phyloP scores from a whole-genome alignment of 1,140 invertebrate genomes.

The Drosophila punjabiensis region DNA sequence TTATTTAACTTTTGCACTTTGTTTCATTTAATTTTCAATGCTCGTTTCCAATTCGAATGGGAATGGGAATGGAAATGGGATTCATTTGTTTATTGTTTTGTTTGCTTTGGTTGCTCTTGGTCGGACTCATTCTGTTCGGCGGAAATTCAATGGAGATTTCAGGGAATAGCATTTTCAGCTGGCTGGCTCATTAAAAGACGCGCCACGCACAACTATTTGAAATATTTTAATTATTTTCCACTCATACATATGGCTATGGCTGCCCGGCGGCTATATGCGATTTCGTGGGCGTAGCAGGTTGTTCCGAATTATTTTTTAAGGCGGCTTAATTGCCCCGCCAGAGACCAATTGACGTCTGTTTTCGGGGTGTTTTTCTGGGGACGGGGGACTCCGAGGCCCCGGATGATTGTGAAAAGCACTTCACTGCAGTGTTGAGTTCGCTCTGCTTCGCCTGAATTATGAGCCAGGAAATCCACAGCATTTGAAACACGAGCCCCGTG shows the following conservation, averaged over 20 bases:
- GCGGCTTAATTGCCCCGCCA: constrained; percentile 67
- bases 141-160: constrained; percentile 42
- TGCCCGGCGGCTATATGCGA: constrained; percentile 6
- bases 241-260: constrained; percentile 41
- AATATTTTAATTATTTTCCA: constrained; percentile 80
- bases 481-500: constrained; percentile 76
- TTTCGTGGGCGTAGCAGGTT: constrained; percentile 50
- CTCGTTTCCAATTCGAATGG: constrained; percentile 50
- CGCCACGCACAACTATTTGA: constrained; percentile 69
- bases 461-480: constrained; percentile 37
- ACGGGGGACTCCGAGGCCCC: constrained; percentile 2
- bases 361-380: neutral
- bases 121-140: constrained; percentile 30
- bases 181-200: constrained; percentile 65
- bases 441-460: constrained; percentile 28
- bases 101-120: constrained; percentile 12
- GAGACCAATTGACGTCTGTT: constrained; percentile 69
- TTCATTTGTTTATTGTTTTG: constrained; percentile 63
- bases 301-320: constrained; percentile 50
- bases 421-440: constrained; percentile 35
- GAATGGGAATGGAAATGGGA: constrained; percentile 45
- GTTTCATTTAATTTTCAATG: constrained; percentile 57
- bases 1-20: constrained; percentile 74
- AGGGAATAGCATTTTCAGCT: constrained; percentile 44
- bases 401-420: constrained; percentile 69